phyloP scores from a whole-genome alignment of 2,888 invertebrate genomes.

The Netelia virgata region DNA sequence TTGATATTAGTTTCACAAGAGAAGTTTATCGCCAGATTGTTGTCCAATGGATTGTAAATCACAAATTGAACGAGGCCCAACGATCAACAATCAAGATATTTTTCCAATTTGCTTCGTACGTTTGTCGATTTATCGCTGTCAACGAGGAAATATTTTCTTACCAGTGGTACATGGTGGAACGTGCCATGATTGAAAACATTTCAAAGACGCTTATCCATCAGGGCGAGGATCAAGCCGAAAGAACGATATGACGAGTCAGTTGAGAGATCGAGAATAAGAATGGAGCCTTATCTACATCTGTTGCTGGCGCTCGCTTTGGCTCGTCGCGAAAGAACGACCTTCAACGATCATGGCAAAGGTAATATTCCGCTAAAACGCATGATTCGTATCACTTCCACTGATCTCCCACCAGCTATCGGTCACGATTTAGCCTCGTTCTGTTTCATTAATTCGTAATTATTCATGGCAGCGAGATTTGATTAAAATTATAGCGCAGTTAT shows the following conservation, averaged over 20 bases:
- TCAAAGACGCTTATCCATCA: neutral
- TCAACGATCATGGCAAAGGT: slow-evolving; percentile 22
- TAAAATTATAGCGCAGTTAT: neutral
- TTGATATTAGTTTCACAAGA: slow-evolving; percentile 21
- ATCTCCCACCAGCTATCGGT: slow-evolving; percentile 7
- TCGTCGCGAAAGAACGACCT: slow-evolving; percentile 7
- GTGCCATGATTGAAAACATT: neutral
- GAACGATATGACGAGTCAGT: slow-evolving; percentile 14
- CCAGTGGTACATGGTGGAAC: neutral
- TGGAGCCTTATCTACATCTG: slow-evolving; percentile 29
- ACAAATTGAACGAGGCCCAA: slow-evolving; percentile 30
- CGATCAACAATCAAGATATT: slow-evolving; percentile 16
- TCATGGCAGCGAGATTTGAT: neutral
- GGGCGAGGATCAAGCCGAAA: neutral
- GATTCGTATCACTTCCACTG: neutral
- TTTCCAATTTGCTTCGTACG: neutral
- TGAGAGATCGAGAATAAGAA: slow-evolving; percentile 33
- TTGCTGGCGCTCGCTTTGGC: slow-evolving; percentile 36
- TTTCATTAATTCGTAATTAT: neutral
- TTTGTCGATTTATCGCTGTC: neutral
- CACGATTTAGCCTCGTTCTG: neutral
- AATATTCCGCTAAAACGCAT: neutral
- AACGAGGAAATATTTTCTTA: slow-evolving; percentile 5
- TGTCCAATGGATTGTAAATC: slow-evolving; percentile 51
- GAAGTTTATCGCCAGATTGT: neutral